phyloP scores from a whole-genome alignment of 2,797 vertebrate species.

The Melopsittacus undulatus region DNA sequence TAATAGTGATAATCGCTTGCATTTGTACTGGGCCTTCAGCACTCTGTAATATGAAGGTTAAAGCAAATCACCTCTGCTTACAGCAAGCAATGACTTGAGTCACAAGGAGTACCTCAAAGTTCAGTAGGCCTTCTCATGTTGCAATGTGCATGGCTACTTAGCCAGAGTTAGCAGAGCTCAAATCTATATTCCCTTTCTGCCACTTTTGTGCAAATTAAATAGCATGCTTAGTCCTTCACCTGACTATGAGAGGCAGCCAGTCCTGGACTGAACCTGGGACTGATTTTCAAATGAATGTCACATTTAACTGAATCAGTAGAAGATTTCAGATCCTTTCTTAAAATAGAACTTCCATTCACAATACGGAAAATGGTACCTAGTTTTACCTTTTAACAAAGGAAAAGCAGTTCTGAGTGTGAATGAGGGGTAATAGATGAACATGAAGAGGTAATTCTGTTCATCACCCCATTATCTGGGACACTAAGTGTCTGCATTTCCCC shows the following conservation, averaged over 20 bases:
- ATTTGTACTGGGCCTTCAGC: neutral
- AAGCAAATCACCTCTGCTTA: neutral
- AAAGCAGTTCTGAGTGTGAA: neutral
- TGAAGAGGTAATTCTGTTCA: neutral
- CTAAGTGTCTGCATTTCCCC: neutral
- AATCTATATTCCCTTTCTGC: neutral
- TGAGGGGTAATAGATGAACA: neutral
- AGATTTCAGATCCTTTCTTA: neutral
- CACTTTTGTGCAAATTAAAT: neutral
- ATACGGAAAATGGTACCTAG: neutral
- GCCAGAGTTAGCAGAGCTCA: neutral
- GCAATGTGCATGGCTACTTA: neutral
- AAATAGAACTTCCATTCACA: neutral
- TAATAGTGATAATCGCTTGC: neutral
- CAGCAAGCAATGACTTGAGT: neutral
- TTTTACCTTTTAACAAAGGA: neutral
- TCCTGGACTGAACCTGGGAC: neutral
- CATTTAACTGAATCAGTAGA: neutral
- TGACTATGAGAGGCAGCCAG: neutral
- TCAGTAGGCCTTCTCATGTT: neutral
- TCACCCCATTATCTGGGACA: neutral
- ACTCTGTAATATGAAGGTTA: neutral
- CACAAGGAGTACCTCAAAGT: neutral
- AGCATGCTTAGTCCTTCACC: neutral
- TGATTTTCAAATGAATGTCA: neutral